Conservation (phyloP, 2,797 vertebrate genomes). For the Esox masquinongy region DNA sequence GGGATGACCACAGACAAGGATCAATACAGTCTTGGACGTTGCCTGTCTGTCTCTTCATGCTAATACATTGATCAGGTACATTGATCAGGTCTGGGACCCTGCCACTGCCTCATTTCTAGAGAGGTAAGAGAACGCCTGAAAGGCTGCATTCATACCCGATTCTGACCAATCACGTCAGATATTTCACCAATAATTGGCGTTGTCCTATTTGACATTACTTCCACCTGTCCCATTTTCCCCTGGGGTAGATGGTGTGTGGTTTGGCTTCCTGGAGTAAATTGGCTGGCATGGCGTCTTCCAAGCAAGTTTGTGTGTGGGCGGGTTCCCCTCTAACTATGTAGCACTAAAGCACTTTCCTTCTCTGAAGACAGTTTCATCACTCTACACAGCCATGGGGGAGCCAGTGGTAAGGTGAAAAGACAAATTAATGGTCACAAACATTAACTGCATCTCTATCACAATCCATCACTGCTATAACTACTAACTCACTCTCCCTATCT, state of each 20-base stretch:
- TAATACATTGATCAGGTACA: background rate
- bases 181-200: background rate
- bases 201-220: background rate
- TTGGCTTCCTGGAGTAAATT: background rate
- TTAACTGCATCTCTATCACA: background rate
- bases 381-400: no score
- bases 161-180: background rate
- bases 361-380: no score
- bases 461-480: background rate
- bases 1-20: background rate
- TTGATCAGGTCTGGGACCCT: background rate
- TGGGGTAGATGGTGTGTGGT: background rate
- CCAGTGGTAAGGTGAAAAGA: no score
- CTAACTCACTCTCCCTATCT: background rate
- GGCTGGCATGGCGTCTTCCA: background rate
- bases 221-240: background rate
- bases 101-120: background rate
- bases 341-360: background rate
- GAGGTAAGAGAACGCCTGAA: background rate
- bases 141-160: background rate
- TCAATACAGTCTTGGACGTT: background rate
- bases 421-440: no score
- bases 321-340: background rate
- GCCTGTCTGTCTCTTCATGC: conserved; percentile 1
- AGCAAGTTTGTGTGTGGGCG: background rate